Percentiles rank a stretch among this genome's conserved stretches.
These are phyloP conservation scores for Tigriopus japonicus DNA, from an alignment of 1,140 invertebrate genomes.

Conservation along the genomic window DNA sequence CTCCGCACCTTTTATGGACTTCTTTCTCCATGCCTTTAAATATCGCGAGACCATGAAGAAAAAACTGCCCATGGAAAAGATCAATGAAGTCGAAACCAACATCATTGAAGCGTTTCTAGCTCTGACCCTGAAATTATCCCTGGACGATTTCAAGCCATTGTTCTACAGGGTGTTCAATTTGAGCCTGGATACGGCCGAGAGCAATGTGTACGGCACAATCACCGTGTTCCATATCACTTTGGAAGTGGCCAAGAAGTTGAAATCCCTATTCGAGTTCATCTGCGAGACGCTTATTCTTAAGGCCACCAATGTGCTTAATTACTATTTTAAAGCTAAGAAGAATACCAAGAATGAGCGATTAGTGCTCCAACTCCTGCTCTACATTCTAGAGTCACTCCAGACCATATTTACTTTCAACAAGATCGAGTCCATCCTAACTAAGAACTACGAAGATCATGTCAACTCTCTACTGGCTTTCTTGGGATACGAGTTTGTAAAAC, in stretches of 20 bases:
- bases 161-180: constrained; percentile 9
- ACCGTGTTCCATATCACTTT: neutral
- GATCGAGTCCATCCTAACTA: neutral
- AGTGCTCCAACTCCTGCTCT: neutral
- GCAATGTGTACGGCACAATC: neutral
- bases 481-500: neutral
- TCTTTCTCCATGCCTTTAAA: neutral
- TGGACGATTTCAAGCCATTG: constrained; percentile 12
- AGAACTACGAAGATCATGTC: constrained; percentile 6
- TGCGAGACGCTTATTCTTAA: neutral
- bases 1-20: neutral
- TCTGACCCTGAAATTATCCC: neutral
- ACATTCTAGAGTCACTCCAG: neutral
- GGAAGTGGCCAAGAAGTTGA: neutral
- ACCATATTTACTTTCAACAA: neutral
- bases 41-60: neutral
- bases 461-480: neutral
- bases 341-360: neutral
- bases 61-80: neutral
- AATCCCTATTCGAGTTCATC: constrained; percentile 6
- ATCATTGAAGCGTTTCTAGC: constrained; percentile 4
- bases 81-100: neutral
- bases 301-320: neutral
- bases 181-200: neutral
- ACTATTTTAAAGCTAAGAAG: neutral